These are phyloP conservation scores for Punctoribates punctum DNA, from an alignment of 2,888 invertebrate species.

Conservation along the genomic window DNA sequence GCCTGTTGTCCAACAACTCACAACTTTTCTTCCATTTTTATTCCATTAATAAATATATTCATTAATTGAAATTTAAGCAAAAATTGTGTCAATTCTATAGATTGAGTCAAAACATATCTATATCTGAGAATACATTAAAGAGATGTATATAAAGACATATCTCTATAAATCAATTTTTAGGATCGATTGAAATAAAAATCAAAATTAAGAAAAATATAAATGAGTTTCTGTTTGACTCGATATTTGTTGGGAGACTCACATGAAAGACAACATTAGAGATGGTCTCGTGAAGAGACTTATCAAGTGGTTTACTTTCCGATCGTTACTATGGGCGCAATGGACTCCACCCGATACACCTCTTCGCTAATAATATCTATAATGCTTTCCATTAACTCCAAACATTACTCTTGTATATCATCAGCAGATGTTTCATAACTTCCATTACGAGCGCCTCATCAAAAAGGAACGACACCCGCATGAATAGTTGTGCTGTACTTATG, in stretches of 20 bases:
- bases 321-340: constrained; percentile 18
- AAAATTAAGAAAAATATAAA: not conserved
- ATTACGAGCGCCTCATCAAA: not conserved
- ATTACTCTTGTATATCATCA: constrained; percentile 10
- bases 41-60: not conserved
- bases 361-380: constrained; percentile 14
- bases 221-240: too few relatives aligned
- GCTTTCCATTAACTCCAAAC: constrained; percentile 21
- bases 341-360: constrained; percentile 24
- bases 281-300: constrained; percentile 6
- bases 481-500: not conserved
- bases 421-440: constrained; percentile 23
- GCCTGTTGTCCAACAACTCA: not conserved
- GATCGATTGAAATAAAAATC: not conserved
- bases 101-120: too few relatives aligned
- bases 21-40: not conserved
- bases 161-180: too few relatives aligned
- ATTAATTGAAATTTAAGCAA: too few relatives aligned
- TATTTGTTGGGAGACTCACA: too few relatives aligned
- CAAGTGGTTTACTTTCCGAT: constrained; percentile 17
- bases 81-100: too few relatives aligned
- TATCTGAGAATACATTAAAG: too few relatives aligned
- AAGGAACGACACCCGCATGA: constrained; percentile 23
- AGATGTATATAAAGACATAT: too few relatives aligned
- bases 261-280: too few relatives aligned